Evolutionary conservation across 2,113 vertebrate species (phyloP).

Genomic region (Crotalus tigris): DNA sequence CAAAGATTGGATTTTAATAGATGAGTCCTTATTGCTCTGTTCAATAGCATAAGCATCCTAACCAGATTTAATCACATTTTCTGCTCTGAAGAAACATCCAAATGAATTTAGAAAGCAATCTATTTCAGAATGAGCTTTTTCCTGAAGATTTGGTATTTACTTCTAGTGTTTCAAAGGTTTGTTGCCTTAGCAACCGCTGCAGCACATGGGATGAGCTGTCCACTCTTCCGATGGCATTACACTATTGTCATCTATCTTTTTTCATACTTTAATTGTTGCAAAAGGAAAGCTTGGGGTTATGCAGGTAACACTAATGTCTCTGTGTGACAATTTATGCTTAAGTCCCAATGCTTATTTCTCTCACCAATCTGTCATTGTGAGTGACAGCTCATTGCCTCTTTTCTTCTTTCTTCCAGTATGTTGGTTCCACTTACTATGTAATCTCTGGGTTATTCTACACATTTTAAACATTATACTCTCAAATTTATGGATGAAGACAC

Average conservation of each 20-base stretch:
- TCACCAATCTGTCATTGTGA: background rate
- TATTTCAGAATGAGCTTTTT: background rate
- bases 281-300: background rate
- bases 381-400: background rate
- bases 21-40: background rate
- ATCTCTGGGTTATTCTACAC: background rate
- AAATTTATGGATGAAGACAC: background rate
- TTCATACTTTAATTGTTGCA: background rate
- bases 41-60: background rate
- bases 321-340: background rate
- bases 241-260: background rate
- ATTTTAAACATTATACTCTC: background rate
- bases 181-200: conserved; percentile 25
- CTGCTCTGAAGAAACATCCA: background rate
- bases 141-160: conserved; percentile 9
- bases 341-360: background rate
- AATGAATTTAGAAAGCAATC: background rate
- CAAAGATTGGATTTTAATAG: background rate
- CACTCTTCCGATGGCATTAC: background rate
- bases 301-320: background rate
- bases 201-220: background rate
- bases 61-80: background rate
- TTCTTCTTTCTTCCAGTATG: background rate
- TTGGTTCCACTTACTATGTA: background rate
- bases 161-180: conserved; percentile 1